Conservation (phyloP, 2,113 vertebrate genomes). For the Chloropsis hardwickii region DNA sequence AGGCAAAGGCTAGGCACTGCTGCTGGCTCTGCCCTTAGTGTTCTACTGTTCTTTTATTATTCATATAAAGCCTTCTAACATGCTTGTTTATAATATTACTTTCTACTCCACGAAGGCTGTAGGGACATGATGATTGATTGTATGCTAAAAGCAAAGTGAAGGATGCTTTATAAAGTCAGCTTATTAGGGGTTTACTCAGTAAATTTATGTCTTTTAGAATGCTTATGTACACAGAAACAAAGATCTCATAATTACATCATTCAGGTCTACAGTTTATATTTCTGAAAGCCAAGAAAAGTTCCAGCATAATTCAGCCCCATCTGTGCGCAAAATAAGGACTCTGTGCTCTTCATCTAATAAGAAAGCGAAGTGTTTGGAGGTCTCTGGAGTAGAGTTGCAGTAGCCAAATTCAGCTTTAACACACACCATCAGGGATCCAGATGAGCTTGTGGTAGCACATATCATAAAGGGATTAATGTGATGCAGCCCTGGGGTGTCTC, state of each 20-base stretch:
- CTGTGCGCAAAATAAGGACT: not conserved
- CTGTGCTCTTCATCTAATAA: not conserved
- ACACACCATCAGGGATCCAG: not conserved
- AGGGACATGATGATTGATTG: not conserved
- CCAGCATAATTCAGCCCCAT: not conserved
- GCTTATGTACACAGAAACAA: not conserved
- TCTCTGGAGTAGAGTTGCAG: not conserved
- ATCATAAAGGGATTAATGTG: not conserved
- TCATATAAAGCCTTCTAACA: not conserved
- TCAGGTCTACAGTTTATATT: not conserved
- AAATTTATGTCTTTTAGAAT: not conserved
- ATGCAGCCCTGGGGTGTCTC: not conserved
- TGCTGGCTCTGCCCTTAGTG: not conserved
- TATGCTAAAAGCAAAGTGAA: not conserved
- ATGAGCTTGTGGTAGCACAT: not conserved
- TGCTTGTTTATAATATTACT: not conserved
- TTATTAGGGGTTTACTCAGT: not conserved
- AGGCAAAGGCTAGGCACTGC: not conserved
- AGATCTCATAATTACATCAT: not conserved
- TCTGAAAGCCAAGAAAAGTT: not conserved
- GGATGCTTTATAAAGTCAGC: not conserved
- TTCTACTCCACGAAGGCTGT: accelerated
- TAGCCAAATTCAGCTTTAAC: not conserved
- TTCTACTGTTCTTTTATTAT: not conserved
- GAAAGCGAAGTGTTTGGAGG: not conserved